A percentile compares a stretch with the other conserved stretches of the same genome.
phyloP scores from a whole-genome alignment of 1,140 invertebrate genomes.

The Cydia pomonella region DNA sequence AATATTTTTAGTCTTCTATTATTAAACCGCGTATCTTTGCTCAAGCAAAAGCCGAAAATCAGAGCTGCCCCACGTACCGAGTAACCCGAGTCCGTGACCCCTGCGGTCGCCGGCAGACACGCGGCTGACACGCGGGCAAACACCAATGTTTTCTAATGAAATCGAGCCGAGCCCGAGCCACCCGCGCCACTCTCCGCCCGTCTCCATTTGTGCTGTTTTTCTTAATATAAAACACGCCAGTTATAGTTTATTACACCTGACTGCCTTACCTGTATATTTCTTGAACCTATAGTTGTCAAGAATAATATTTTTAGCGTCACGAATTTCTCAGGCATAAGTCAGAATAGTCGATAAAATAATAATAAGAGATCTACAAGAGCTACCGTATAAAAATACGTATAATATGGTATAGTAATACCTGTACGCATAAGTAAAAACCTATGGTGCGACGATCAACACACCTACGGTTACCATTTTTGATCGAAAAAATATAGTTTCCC shows the following conservation, averaged over 20 bases:
- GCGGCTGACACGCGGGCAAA: slow-evolving; percentile 57
- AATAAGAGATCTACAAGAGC: no score
- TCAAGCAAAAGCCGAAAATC: slow-evolving; percentile 28
- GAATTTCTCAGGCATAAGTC: no score
- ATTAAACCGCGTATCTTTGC: slow-evolving; percentile 8
- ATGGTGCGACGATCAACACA: not conserved
- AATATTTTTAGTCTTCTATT: not conserved
- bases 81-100: slow-evolving; percentile 48
- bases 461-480: not conserved
- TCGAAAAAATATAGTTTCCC: not conserved
- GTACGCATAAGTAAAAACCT: not conserved
- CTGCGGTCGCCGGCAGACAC: slow-evolving; percentile 46
- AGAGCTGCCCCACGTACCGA: slow-evolving; percentile 8
- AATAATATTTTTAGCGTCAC: not conserved
- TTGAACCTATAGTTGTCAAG: not conserved
- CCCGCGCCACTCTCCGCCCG: slow-evolving; percentile 16
- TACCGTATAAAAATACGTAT: no score
- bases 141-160: slow-evolving; percentile 61
- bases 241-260: slow-evolving; percentile 12
- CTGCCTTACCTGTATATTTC: not conserved
- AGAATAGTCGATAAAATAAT: no score
- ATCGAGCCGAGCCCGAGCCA: slow-evolving; percentile 44
- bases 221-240: slow-evolving; percentile 31
- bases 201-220: slow-evolving; percentile 15
- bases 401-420: not conserved